Evolutionary conservation across 1,140 invertebrate genomes (phyloP), one percentile per base, ranked within the genome.

Genomic region (Amyelois transitella): DNA sequence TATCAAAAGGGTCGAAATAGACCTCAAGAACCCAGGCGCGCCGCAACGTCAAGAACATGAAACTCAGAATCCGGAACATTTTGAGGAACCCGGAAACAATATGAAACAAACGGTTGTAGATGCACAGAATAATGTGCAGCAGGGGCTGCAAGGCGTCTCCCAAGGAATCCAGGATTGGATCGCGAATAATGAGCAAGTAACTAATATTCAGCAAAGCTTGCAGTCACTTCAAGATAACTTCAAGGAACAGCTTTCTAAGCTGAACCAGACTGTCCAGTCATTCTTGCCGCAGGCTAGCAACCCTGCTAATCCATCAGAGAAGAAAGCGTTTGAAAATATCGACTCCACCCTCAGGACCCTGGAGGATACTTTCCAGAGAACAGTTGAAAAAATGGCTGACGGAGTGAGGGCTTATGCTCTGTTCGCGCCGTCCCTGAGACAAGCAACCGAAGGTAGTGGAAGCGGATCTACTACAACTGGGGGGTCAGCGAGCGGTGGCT

Each of bases 31-130:
- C 50, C 79, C 81, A 3, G 84, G 82, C 10, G 63, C 55, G 18
- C 84, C 81, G 1, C 84, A 87, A 43, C 72, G 77, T 5, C 81
- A 84, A 51, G 68, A 83, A 43, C 84, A 87, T 54, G 84, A 87
- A 47, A 81, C 77, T 0, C 84, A 87, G 51, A 85, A 81, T 51
- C 77, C 81, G 18, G 76, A 69, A 44, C 64, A 66, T 51, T 76
- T 68, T 51, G 44, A 58, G 5, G 71, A 77, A 65, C 7, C 68
- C 79, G 24, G 62, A 65, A 55, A 62, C 0, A 59, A 55, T 14
- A 62, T 85, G 12, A 79, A 73, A 51, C 61, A 82, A 53, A 69
- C 60, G 1, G 64, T 82, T 20, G 59, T 71, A 0, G 70, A 77
- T 0, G 63, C 81, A 0, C 60, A 83, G 48, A 61, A 58, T 17